Evolutionary conservation across 2,797 vertebrate genomes (phyloP).

Genomic region (Characodon lateralis): DNA sequence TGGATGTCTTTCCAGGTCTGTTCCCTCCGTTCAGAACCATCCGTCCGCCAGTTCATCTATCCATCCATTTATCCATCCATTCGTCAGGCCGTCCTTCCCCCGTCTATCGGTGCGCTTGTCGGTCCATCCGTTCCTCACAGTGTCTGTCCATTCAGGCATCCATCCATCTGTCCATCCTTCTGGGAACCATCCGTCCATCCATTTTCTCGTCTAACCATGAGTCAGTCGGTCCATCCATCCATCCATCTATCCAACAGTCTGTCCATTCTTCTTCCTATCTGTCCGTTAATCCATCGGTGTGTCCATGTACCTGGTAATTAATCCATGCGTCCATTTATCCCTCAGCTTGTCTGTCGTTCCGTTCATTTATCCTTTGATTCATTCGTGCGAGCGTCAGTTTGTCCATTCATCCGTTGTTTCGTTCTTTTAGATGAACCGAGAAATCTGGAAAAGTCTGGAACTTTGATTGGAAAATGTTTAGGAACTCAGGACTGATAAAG

Average conservation of each 20-base stretch:
- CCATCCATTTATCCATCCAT: not conserved
- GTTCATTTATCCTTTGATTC: not conserved
- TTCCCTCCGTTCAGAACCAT: not conserved
- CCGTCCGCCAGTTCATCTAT: not conserved
- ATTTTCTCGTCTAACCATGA: too few species aligned
- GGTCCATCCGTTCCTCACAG: too few species aligned
- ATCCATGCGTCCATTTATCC: too few species aligned
- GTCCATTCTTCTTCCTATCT: not conserved
- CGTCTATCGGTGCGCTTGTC: too few species aligned
- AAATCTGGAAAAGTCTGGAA: not conserved
- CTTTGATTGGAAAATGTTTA: not conserved
- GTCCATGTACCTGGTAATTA: too few species aligned
- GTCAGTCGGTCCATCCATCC: too few species aligned
- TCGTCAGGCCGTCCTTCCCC: not conserved
- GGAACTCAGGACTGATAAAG: not conserved
- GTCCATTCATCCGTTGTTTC: not conserved
- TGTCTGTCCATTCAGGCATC: not conserved
- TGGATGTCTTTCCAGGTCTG: too few species aligned
- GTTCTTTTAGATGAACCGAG: not conserved
- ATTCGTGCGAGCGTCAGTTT: not conserved
- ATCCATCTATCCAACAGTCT: too few species aligned
- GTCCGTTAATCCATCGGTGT: not conserved
- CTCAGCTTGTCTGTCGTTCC: not conserved
- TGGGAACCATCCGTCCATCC: not conserved
- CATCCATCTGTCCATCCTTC: not conserved